Conservation (phyloP, 2,888 invertebrate species). For the Lepidocyrtoides sp. region DNA sequence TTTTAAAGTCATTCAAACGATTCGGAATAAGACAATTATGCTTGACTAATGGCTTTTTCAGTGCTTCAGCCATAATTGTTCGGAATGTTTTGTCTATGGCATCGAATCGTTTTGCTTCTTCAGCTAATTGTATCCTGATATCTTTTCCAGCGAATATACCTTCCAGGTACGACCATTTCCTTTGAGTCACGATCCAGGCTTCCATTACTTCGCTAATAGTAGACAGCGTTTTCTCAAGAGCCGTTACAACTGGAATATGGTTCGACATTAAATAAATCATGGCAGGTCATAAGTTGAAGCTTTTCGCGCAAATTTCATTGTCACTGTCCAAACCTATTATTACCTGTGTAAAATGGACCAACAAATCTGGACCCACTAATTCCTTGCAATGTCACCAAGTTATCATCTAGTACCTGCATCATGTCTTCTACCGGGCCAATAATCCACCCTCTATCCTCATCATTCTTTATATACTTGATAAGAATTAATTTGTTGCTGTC, state of each 20-base stretch:
- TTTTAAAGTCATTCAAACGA: constrained; percentile 92
- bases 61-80: constrained; percentile 93
- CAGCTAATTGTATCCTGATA: constrained; percentile 94
- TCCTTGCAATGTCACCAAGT: constrained; percentile 95
- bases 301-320: too few species aligned
- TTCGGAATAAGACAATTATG: constrained; percentile 92
- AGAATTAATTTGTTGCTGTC: constrained; percentile 87
- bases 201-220: constrained; percentile 95
- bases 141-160: constrained; percentile 97
- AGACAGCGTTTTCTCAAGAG: constrained; percentile 94
- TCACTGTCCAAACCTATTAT: too few species aligned
- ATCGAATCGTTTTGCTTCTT: constrained; percentile 96
- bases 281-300: neutral
- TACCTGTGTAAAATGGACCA: constrained; percentile 91
- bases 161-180: constrained; percentile 97
- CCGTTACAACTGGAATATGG: constrained; percentile 91
- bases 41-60: constrained; percentile 93
- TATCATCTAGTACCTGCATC: constrained; percentile 93
- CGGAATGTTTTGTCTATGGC: constrained; percentile 91
- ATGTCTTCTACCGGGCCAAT: constrained; percentile 95
- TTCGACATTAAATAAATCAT: neutral
- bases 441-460: constrained; percentile 93
- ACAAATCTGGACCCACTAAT: constrained; percentile 97
- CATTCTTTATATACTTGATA: constrained; percentile 88
- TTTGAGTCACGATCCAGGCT: constrained; percentile 94